These are phyloP conservation scores for Mormyrus proboscirostris DNA, from an alignment of 2,797 vertebrate species.

Conservation along the genomic window DNA sequence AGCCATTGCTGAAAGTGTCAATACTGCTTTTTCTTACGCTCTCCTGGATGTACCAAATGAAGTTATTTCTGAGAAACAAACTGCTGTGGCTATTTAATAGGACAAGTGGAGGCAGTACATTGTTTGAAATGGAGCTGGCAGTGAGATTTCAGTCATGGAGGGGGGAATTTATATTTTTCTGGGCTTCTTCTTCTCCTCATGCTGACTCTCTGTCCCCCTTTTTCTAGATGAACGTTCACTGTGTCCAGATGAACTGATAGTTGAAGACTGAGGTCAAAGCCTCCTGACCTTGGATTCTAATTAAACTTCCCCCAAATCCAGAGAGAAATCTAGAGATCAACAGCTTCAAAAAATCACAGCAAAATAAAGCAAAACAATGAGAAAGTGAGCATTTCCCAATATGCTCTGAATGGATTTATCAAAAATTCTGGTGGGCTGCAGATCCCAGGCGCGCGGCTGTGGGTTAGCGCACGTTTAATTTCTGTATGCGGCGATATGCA, in stretches of 20 bases:
- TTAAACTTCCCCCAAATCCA: not conserved
- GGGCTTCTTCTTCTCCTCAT: not conserved
- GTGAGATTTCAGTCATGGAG: not conserved
- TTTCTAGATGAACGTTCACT: not conserved
- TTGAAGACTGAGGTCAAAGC: not conserved
- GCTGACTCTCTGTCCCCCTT: not conserved
- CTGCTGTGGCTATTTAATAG: not conserved
- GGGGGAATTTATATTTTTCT: not conserved
- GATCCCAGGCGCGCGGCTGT: not conserved
- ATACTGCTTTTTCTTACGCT: not conserved
- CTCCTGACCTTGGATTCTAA: not conserved
- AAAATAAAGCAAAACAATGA: not conserved
- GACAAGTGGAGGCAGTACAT: not conserved
- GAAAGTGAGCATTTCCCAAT: not conserved
- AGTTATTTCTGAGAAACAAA: not conserved
- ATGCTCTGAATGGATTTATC: not conserved
- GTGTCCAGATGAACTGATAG: not conserved
- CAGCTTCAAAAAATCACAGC: not conserved
- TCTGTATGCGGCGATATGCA: not conserved
- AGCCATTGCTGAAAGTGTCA: not conserved
- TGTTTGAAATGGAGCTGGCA: not conserved
- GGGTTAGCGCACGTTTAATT: not conserved
- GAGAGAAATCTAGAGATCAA: not conserved
- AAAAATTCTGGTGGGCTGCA: not conserved
- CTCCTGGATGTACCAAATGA: not conserved